Conservation (phyloP, 2,797 vertebrate genomes). For the Percopsis omiscomaycus region DNA sequence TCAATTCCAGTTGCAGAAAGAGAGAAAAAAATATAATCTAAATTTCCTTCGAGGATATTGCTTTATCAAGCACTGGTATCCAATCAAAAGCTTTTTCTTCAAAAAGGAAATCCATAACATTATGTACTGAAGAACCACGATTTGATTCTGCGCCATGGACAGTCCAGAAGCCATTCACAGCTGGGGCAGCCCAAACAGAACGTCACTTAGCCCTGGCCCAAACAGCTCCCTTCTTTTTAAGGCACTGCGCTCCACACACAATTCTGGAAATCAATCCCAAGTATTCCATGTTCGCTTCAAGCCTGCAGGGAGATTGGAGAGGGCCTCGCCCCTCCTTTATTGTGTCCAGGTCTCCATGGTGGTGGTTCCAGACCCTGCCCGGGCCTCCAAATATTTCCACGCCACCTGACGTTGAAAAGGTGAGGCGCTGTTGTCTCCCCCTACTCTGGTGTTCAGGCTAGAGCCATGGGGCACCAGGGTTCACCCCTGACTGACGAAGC, state of each 20-base stretch:
- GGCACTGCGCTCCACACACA: constrained; percentile 53
- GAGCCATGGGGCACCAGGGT: constrained; percentile 93
- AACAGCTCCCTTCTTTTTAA: constrained; percentile 50
- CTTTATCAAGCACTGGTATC: constrained; percentile 65
- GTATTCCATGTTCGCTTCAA: constrained; percentile 69
- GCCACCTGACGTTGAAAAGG: constrained; percentile 52
- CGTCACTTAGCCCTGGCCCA: constrained; percentile 45
- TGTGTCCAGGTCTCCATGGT: constrained; percentile 39
- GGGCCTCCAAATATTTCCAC: constrained; percentile 46
- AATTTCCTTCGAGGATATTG: constrained; percentile 57
- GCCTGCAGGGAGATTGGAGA: constrained; percentile 38
- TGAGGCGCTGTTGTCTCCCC: constrained; percentile 54
- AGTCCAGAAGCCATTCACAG: constrained; percentile 69
- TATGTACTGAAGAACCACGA: constrained; percentile 53
- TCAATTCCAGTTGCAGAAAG: constrained; percentile 81
- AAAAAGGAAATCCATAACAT: constrained; percentile 65
- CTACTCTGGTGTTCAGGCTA: constrained; percentile 81
- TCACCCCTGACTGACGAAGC: constrained; percentile 88
- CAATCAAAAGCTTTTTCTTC: constrained; percentile 69
- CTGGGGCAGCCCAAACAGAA: constrained; percentile 54
- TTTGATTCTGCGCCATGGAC: constrained; percentile 61
- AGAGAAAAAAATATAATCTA: constrained; percentile 48
- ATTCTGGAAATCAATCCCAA: constrained; percentile 56
- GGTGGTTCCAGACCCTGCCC: constrained; percentile 42
- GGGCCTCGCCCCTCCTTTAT: constrained; percentile 22